Evolutionary conservation across 2,888 invertebrate species (phyloP), one percentile per base, ranked within the genome.

Genomic region (Mesodorylaimus sp.): DNA sequence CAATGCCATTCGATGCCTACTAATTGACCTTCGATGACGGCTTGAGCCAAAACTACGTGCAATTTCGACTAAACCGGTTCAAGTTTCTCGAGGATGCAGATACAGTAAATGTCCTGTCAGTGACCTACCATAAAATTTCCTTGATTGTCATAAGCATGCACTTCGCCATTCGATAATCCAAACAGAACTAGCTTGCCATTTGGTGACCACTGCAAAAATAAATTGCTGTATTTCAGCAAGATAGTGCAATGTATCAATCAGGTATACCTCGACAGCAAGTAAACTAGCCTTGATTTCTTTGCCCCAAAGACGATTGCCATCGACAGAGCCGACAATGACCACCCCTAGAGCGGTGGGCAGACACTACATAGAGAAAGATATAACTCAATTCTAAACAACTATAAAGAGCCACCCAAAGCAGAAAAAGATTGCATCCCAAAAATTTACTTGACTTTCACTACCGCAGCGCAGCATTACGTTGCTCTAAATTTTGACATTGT

Each of bases 221-320:
- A 47, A 16, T 16, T 16, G 29, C 10, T 44, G n/a, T 52, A 23
- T 16, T 45, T 45, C 21, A 49, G 16, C 24, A 39, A 52, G 3
- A 23, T 7, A 44, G 7, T 24, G 7, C 7, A 21, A 44, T 24
- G 26, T 24, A 24, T 7, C 23, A 5, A 32, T 26, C 24, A 26
- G 3, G 21, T 3, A 45, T 47, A 48, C 49, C 24, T 55, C 21
- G 23, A 60, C 51, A 38, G 54, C 51, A 21, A 55, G 53, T 45
- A 64, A 37, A n/a, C 48, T 48, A 19, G 81, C 81, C 69, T 89
- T 88, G 24, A 97, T 72, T 64, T 97, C 95, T 68, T 91, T 95
- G 2, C 91, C 91, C 91, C 95, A 99, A 32, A 97, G 84, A 54
- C 95, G 76, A 62, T 89, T 93, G 0, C 97, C 97, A 71, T 95